Evolutionary conservation across 2,888 invertebrate species (phyloP).

Genomic region (Xylota segnis): DNA sequence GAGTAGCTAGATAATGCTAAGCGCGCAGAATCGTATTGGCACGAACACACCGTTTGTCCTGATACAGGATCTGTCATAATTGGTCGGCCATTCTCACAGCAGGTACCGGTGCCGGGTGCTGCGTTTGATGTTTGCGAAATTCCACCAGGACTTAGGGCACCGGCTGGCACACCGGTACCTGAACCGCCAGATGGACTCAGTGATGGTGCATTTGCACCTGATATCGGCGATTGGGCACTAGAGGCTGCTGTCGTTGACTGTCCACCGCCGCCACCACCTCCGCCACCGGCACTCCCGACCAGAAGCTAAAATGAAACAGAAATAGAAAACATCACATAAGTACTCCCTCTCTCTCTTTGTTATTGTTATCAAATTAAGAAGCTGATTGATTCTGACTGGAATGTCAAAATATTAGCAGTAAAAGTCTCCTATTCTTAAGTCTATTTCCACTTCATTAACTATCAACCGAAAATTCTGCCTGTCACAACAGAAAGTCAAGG

Average conservation of each 20-base stretch:
- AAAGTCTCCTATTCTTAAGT: constrained; percentile 52
- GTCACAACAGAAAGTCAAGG: constrained; percentile 69
- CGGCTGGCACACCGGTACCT: constrained; percentile 82
- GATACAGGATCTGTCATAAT: constrained; percentile 97
- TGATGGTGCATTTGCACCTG: constrained; percentile 90
- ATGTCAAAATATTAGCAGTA: constrained; percentile 65
- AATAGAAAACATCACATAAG: constrained; percentile 57
- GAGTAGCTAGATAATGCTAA: constrained; percentile 93
- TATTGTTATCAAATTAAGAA: constrained; percentile 45
- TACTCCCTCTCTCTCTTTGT: neutral
- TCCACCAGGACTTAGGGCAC: constrained; percentile 83
- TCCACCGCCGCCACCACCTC: constrained; percentile 85
- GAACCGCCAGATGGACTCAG: constrained; percentile 88
- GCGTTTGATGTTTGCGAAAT: constrained; percentile 84
- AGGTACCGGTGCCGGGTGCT: constrained; percentile 85
- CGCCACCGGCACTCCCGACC: constrained; percentile 78
- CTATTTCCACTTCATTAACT: constrained; percentile 78
- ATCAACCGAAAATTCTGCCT: constrained; percentile 53
- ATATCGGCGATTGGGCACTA: constrained; percentile 91
- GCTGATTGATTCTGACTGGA: constrained; percentile 64
- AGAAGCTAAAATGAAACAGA: constrained; percentile 76
- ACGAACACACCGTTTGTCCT: constrained; percentile 96
- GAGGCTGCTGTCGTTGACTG: constrained; percentile 89
- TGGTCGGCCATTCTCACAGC: constrained; percentile 96
- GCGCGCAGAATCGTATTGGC: constrained; percentile 96